A percentile compares a stretch with the other conserved stretches of the same genome.
phyloP scores from a whole-genome alignment of 2,888 invertebrate genomes.

The Anoplius nigerrimus region DNA sequence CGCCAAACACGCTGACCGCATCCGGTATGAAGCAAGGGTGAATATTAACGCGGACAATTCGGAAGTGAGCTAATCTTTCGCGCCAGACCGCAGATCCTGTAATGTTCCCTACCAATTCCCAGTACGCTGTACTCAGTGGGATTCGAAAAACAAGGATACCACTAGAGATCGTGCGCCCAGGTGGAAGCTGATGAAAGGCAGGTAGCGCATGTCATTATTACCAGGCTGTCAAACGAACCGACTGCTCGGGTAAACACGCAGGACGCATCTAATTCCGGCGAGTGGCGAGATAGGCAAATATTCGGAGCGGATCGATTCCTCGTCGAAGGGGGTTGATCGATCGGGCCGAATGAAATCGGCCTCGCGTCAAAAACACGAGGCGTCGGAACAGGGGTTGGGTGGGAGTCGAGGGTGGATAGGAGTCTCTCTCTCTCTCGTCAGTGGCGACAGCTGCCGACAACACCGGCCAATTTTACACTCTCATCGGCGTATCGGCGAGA shows the following conservation, averaged over 20 bases:
- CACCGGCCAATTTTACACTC: conserved; percentile 49
- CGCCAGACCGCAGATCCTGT: no score
- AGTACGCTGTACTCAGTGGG: background rate
- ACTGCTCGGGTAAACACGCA: no score
- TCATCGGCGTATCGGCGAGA: conserved; percentile 8
- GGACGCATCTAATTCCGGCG: no score
- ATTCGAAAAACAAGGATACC: background rate
- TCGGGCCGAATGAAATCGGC: conserved; percentile 44
- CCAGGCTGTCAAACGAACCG: no score
- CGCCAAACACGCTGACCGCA: background rate
- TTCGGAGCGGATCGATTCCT: no score
- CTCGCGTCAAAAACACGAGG: conserved; percentile 57
- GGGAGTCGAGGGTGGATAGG: no score
- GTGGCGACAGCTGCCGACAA: conserved; percentile 57
- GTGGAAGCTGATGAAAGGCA: background rate
- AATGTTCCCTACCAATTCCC: no score
- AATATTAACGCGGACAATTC: background rate
- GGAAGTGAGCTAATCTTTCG: background rate
- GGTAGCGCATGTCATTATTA: background rate
- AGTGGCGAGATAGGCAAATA: no score
- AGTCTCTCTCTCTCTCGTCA: no score
- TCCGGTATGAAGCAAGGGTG: background rate
- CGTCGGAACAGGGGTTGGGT: conserved; percentile 27
- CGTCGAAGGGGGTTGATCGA: conserved; percentile 34
- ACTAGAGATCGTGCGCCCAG: background rate